These are phyloP conservation scores for Festucalex cinctus DNA, from an alignment of 2,113 vertebrate species.

Conservation along the genomic window DNA sequence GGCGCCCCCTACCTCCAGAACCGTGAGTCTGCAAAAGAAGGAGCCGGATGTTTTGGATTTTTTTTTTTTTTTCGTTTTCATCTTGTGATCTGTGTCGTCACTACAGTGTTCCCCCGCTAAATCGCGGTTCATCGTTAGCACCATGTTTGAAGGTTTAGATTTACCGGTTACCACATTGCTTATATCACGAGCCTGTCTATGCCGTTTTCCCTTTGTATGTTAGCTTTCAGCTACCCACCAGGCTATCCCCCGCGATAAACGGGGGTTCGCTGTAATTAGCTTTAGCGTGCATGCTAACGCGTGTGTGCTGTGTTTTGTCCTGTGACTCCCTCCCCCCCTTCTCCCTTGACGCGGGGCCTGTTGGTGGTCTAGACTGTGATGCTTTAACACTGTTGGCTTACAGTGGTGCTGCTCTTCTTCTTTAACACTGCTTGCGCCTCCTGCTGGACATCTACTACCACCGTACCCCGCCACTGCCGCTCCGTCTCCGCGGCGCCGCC, in stretches of 20 bases:
- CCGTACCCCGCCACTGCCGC: slow-evolving; percentile 40
- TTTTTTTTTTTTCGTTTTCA: neutral
- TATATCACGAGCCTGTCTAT: neutral
- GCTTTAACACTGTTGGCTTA: slow-evolving; percentile 92
- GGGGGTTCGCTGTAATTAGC: neutral
- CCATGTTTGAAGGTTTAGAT: neutral
- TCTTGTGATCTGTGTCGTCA: neutral
- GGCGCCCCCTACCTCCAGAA: slow-evolving; percentile 94
- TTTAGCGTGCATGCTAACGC: neutral
- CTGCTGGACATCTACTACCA: slow-evolving; percentile 74
- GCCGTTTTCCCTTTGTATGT: neutral
- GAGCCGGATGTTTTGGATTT: neutral
- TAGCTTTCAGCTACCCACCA: neutral
- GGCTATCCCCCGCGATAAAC: no score
- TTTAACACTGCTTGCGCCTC: slow-evolving; percentile 93
- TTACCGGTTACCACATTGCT: no score
- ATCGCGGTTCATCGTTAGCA: neutral
- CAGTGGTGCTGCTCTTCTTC: slow-evolving; percentile 96
- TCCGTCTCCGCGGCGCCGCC: slow-evolving; percentile 71
- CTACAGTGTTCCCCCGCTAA: neutral
- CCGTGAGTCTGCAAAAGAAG: slow-evolving; percentile 78
- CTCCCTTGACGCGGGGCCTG: slow-evolving; percentile 55
- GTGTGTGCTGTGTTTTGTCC: slow-evolving; percentile 37
- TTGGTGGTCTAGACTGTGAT: slow-evolving; percentile 80
- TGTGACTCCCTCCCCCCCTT: slow-evolving; percentile 39